Percentiles rank a stretch among this genome's conserved stretches.
Evolutionary conservation across 2,888 invertebrate species (phyloP).

Genomic region (Schizotus pectinicornis): DNA sequence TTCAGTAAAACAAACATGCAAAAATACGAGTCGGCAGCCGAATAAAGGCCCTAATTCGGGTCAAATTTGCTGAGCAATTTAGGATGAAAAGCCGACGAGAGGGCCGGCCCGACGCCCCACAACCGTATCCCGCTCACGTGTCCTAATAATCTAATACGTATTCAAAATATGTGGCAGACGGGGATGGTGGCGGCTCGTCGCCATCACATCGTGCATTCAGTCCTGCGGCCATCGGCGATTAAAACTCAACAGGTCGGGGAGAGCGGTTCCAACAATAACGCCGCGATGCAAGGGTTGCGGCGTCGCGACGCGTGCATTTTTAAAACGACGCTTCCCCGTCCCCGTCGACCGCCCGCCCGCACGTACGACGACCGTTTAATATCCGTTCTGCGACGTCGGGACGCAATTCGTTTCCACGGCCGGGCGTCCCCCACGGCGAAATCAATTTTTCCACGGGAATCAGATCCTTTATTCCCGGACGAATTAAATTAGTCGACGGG

Average conservation of each 20-base stretch:
- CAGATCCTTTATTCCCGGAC: conserved; percentile 21
- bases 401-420: conserved; percentile 17
- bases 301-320: no score
- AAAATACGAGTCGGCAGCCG: neutral
- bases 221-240: conserved; percentile 9
- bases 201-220: conserved; percentile 7
- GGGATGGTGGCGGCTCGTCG: neutral
- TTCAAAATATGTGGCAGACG: conserved; percentile 25
- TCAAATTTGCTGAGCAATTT: conserved; percentile 15
- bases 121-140: neutral
- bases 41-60: conserved; percentile 6
- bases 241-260: conserved; percentile 19
- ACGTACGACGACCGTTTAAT: conserved; percentile 16
- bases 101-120: no score
- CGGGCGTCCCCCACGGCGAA: conserved; percentile 20
- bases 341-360: no score
- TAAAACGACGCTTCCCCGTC: no score
- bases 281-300: no score
- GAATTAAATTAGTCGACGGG: conserved; percentile 21
- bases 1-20: neutral
- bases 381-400: conserved; percentile 16
- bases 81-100: neutral
- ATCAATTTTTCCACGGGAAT: conserved; percentile 28
- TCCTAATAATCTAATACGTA: conserved; percentile 25
- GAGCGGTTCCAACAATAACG: neutral